These are phyloP conservation scores for Anarrhichthys ocellatus DNA, from an alignment of 2,113 vertebrate genomes.

Conservation along the genomic window DNA sequence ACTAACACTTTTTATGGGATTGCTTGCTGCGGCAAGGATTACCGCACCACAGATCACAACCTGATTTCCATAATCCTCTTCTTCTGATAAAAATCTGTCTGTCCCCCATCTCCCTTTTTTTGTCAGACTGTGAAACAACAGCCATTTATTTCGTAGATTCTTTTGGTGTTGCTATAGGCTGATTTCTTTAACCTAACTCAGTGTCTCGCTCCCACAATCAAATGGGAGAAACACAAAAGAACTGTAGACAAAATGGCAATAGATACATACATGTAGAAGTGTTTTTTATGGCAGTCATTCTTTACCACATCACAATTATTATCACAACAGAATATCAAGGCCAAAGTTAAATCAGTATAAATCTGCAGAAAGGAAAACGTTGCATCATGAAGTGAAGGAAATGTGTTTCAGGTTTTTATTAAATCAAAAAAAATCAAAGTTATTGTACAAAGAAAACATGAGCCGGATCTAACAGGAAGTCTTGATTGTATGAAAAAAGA, in stretches of 20 bases:
- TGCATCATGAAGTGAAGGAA: not conserved
- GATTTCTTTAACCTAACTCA: conserved; percentile 4
- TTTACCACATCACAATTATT: conserved; percentile 27
- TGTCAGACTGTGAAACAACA: conserved; percentile 59
- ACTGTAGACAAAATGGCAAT: not conserved
- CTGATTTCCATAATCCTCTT: conserved; percentile 81
- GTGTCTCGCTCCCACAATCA: not conserved
- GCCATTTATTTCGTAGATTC: conserved; percentile 47
- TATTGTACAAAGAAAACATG: not conserved
- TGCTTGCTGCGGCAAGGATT: conserved; percentile 75
- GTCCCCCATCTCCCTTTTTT: conserved; percentile 59
- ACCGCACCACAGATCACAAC: conserved; percentile 75
- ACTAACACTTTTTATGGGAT: conserved; percentile 82
- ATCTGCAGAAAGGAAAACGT: not conserved
- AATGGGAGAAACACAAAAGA: conserved; percentile 9
- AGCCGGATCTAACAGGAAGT: not conserved
- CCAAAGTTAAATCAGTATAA: conserved; percentile 3
- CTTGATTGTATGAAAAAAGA: not conserved
- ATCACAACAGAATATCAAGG: conserved; percentile 29
- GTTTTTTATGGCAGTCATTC: conserved; percentile 10
- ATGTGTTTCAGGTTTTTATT: not conserved
- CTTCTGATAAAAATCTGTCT: conserved; percentile 75
- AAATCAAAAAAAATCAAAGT: not conserved
- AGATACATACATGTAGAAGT: not conserved
- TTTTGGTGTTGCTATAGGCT: not conserved